Conservation (phyloP, 2,797 vertebrate species). For the Pangasius mekongensis region DNA sequence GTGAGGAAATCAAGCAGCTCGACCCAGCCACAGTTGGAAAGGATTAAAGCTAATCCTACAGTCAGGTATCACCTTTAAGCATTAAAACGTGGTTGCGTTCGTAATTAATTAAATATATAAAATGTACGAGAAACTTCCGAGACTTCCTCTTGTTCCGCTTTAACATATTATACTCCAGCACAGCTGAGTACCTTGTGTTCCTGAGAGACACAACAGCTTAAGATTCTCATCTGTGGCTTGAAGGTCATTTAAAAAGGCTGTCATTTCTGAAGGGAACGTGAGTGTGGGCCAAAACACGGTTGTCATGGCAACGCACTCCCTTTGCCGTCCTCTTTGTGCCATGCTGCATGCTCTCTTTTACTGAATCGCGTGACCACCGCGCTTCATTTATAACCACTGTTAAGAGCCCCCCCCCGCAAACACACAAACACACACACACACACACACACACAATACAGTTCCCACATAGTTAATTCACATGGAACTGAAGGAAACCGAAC, state of each 20-base stretch:
- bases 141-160: neutral
- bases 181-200: neutral
- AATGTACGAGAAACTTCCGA: neutral
- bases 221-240: constrained; percentile 9
- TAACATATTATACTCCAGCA: neutral
- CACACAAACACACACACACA: too few relatives aligned
- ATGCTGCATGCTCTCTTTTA: constrained; percentile 20
- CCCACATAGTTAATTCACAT: constrained; percentile 3
- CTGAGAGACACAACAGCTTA: neutral
- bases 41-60: neutral
- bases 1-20: neutral
- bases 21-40: neutral
- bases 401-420: neutral
- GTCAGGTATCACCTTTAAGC: neutral
- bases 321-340: neutral
- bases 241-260: constrained; percentile 26
- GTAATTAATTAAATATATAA: neutral
- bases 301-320: constrained; percentile 22
- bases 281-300: constrained; percentile 14
- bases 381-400: constrained; percentile 20
- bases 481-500: neutral
- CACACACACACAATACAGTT: neutral
- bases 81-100: neutral
- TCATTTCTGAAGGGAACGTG: constrained; percentile 18
- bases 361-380: neutral